Base-by-base conservation (phyloP, 1,140 invertebrate genomes). In the Triops cancriformis region DNA sequence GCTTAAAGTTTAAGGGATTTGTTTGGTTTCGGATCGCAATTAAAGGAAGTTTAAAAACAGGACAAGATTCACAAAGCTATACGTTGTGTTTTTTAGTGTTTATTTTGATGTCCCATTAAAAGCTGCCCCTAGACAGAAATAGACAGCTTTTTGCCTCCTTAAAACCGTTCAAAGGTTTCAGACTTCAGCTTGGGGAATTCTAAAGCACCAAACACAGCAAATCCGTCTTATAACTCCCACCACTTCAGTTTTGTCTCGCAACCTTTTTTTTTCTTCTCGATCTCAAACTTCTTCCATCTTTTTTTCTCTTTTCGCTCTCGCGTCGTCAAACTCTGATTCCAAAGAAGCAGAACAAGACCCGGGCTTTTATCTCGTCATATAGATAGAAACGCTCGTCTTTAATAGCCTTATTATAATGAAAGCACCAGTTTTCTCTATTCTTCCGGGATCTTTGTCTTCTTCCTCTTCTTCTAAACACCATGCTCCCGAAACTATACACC, bases 341-440 rank as follows among this genome's bases (percentile, higher is more conserved):
- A 37, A 37, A 23, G 51, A 64, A 64, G 51, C 51, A n/a, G 51
- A 64, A 64, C 51, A 64, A 64, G 51, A 23, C 18, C n/a, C 18
- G 18, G 31, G 51, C 51, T 64, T 64, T 64, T 64, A 64, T 64
- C 51, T 64, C 51, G 51, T 64, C 51, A 64, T 64, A 64, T 64
- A 64, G 51, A 64, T 14, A 64, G 51, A 37, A 37, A 64, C 51
- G 51, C n/a, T 64, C 51, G 23, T 64, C 51, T 23, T 64, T 64
- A n/a, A 64, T 64, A 64, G 51, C 51, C 51, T 64, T 64, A 64
- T 64, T 64, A 64, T 64, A 64, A 64, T 64, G n/a, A 23, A 64
- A 64, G 51, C n/a, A 64, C 51, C 51, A 10, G 51, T 64, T 64
- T 64, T 64, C 51, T 64, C n/a, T 64, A 64, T 64, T 64, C 51